Percentiles rank a stretch among this genome's conserved stretches.
Conservation (phyloP, 2,113 vertebrate genomes). For the Pithys albifrons region DNA sequence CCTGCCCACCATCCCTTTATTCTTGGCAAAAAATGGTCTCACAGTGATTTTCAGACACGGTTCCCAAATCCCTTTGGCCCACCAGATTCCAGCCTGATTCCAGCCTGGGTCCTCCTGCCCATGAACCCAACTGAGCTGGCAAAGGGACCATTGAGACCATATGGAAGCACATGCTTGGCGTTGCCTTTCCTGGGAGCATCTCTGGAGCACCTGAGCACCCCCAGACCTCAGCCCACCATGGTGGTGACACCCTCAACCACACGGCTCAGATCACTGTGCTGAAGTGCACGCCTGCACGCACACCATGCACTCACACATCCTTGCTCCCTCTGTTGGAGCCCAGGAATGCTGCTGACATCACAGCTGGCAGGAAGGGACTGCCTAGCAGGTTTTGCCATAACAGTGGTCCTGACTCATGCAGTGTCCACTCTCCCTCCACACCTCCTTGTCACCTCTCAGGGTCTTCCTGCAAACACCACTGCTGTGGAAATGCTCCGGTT, state of each 20-base stretch:
- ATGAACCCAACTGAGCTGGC: neutral
- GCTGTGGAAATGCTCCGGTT: neutral
- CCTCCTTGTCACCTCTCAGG: neutral
- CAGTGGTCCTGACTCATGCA: fast-evolving
- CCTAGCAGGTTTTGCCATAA: neutral
- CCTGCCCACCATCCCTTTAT: neutral
- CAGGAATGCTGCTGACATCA: neutral
- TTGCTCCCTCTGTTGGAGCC: neutral
- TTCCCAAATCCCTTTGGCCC: neutral
- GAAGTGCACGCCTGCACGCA: fast-evolving
- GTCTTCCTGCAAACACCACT: neutral
- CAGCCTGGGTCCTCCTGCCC: neutral
- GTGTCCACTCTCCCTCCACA: fast-evolving
- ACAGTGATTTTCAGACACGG: neutral
- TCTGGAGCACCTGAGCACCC: neutral
- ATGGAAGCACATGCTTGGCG: fast-evolving
- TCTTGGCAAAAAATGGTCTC: neutral
- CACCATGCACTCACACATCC: neutral
- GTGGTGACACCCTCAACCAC: neutral
- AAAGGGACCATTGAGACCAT: neutral
- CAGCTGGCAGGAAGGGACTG: neutral
- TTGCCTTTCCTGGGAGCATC: neutral
- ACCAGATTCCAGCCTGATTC: neutral
- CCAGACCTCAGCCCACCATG: fast-evolving
- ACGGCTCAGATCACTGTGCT: fast-evolving